Evolutionary conservation across 2,888 invertebrate species (phyloP), one percentile per base, ranked within the genome.

Genomic region (Rotaria magnacalcarata): DNA sequence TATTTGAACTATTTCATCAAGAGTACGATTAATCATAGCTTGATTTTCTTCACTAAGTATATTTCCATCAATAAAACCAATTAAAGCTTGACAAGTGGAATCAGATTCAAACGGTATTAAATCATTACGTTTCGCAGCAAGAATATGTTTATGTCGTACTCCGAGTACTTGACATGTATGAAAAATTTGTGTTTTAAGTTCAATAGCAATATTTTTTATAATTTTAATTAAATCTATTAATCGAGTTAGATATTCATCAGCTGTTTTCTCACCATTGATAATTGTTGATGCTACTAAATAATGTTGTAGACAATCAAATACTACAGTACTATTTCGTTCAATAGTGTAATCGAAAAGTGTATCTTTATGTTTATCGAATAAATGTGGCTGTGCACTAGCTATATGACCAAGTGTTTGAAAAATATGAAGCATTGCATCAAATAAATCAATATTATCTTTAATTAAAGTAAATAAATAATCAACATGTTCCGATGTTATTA

Each of bases 31-130:
- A 3, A 47, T 10, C 10, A 19, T 7, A 4, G 43, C 47, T 47
- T 43, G 47, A 14, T 80, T 24, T n/a, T 80, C 80, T 47, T 80
- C 80, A n/a, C 43, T 43, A 1, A 43, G 21, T 47, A 47, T 80
- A 16, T 67, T 67, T 21, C n/a, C 80, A 80, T 80, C 80, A 47
- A 80, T 80, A 24, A 80, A 10, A 47, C 47, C n/a, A 80, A 80
- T 80, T 47, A 80, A 47, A n/a, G 47, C 47, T 80, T 47, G 47
- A 80, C 80, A 80, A 10, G 10, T 6, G 2, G 24, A 14, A n/a
- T 80, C 19, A 0, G 43, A 47, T 47, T 80, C 80, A 80, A 11
- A 80, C n/a, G 2, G 10, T n/a, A 80, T 5, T n/a, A 80, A 47
- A 47, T 47, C 43, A 0, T 43, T 21, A n/a, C 80, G 80, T n/a